phyloP scores from a whole-genome alignment of 2,113 vertebrate genomes.

The Colossoma macropomum region DNA sequence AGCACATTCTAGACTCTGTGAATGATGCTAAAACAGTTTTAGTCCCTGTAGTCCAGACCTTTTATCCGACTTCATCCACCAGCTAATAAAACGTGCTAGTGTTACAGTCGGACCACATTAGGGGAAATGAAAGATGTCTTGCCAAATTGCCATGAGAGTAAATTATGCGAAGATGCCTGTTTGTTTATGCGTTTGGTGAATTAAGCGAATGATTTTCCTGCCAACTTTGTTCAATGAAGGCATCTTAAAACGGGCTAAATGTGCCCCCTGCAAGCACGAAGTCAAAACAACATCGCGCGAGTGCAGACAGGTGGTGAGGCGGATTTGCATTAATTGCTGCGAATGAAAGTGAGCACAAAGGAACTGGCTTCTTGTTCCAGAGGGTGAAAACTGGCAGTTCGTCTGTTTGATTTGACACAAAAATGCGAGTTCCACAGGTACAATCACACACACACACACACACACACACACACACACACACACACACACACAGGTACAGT shows the following conservation, averaged over 20 bases:
- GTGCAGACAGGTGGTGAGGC: conserved; percentile 22
- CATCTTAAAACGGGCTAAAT: conserved; percentile 12
- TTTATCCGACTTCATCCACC: neutral
- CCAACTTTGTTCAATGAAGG: conserved; percentile 18
- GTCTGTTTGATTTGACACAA: conserved; percentile 28
- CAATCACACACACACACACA: conserved; percentile 1
- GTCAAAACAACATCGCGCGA: conserved; percentile 8
- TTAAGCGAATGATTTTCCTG: conserved; percentile 33
- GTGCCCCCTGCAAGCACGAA: neutral
- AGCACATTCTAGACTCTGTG: neutral
- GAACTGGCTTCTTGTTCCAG: conserved; percentile 2
- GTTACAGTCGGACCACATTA: neutral
- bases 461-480: conserved; percentile 22
- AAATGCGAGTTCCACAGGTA: conserved; percentile 1
- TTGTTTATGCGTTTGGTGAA: conserved; percentile 21
- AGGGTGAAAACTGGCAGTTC: conserved; percentile 31
- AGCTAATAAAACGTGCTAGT: conserved; percentile 6
- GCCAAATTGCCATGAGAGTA: neutral
- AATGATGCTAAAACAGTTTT: neutral
- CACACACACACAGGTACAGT: neutral
- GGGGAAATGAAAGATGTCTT: neutral
- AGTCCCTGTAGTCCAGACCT: neutral
- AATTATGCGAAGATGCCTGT: conserved; percentile 1
- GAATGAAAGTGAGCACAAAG: conserved; percentile 17
- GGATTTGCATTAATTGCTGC: conserved; percentile 39